phyloP scores from a whole-genome alignment of 2,888 invertebrate species.

The Cepaea hortensis region DNA sequence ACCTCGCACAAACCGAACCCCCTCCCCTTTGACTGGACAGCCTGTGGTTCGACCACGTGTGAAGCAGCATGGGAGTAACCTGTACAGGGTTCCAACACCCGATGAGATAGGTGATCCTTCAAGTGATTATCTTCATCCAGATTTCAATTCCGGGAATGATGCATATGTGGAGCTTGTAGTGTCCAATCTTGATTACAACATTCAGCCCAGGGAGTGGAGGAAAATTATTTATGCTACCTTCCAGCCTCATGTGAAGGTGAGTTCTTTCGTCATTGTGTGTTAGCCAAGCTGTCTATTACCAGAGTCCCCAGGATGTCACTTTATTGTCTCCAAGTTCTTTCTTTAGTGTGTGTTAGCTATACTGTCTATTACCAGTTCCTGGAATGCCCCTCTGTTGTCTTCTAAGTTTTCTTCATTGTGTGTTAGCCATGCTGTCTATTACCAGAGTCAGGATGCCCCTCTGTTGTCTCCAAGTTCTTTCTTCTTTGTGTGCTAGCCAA shows the following conservation, averaged over 20 bases:
- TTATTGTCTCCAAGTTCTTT: too few relatives aligned
- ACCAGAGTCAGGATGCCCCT: too few relatives aligned
- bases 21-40: slow-evolving; percentile 23
- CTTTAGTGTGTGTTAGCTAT: too few relatives aligned
- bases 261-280: slow-evolving; percentile 52
- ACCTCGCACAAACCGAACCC: slow-evolving; percentile 22
- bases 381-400: too few relatives aligned
- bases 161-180: slow-evolving; percentile 76
- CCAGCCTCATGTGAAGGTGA: slow-evolving; percentile 82
- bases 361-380: too few relatives aligned
- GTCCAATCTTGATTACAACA: slow-evolving; percentile 84
- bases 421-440: too few relatives aligned
- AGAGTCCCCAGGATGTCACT: too few relatives aligned
- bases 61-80: slow-evolving; percentile 41
- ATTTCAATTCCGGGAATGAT: slow-evolving; percentile 46
- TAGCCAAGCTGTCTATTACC: too few relatives aligned
- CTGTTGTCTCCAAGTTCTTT: too few relatives aligned
- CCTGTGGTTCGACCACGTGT: not conserved
- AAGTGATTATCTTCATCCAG: slow-evolving; percentile 41
- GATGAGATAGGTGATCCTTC: slow-evolving; percentile 46
- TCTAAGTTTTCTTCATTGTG: too few relatives aligned
- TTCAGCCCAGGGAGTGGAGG: slow-evolving; percentile 83
- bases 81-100: slow-evolving; percentile 48
- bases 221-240: slow-evolving; percentile 82
- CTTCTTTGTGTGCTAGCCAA: too few relatives aligned